phyloP scores from a whole-genome alignment of 2,888 invertebrate genomes.

The Neoaliturus tenellus region DNA sequence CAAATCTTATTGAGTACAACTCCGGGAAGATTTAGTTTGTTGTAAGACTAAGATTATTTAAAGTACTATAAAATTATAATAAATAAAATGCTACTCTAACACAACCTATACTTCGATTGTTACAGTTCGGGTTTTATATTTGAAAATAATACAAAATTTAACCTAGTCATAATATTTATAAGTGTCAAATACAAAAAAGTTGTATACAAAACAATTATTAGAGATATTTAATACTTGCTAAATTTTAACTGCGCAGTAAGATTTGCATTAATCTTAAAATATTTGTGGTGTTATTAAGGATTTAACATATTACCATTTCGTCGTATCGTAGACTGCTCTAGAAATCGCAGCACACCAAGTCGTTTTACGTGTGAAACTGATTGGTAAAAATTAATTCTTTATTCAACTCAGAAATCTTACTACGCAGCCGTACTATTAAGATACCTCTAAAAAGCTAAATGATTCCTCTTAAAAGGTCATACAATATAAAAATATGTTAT shows the following conservation, averaged over 20 bases:
- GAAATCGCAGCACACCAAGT: too few species aligned
- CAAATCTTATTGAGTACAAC: not conserved
- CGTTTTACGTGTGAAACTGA: not conserved
- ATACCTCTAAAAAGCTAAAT: conserved; percentile 37
- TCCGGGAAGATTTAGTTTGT: conserved; percentile 18
- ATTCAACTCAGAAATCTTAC: not conserved
- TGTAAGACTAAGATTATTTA: not conserved
- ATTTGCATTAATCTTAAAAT: not conserved
- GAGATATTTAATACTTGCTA: not conserved
- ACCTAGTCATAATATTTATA: not conserved
- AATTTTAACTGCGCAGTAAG: conserved; percentile 9
- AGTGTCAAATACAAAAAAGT: not conserved
- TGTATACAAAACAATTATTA: not conserved
- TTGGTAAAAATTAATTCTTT: not conserved
- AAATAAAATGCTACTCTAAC: not conserved
- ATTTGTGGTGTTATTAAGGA: not conserved
- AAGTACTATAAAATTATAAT: not conserved
- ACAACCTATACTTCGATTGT: conserved; percentile 17
- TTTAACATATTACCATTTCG: not conserved
- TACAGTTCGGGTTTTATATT: not conserved
- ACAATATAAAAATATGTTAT: conserved; percentile 45
- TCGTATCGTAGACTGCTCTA: not conserved
- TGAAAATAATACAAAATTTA: not conserved
- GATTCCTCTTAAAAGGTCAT: conserved; percentile 16
- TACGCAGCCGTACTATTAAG: conserved; percentile 34